phyloP scores from a whole-genome alignment of 2,888 invertebrate genomes.

The Formica aserva region DNA sequence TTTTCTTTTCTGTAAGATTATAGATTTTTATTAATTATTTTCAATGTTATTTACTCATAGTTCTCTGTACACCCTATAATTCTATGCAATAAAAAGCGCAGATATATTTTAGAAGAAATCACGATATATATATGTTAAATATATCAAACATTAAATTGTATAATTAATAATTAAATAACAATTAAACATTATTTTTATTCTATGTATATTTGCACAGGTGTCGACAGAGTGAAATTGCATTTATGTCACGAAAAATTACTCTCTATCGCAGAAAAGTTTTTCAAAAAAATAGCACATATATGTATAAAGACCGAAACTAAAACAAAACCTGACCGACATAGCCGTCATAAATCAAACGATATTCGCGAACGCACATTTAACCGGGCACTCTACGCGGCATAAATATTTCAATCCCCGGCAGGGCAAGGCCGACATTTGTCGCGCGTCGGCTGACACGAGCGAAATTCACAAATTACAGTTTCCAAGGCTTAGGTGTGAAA shows the following conservation, averaged over 20 bases:
- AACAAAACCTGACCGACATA: slow-evolving; percentile 49
- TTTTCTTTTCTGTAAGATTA: neutral
- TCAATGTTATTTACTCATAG: neutral
- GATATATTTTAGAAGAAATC: neutral
- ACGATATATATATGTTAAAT: neutral
- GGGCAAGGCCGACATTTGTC: slow-evolving; percentile 51
- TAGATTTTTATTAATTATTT: neutral
- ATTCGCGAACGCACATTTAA: slow-evolving; percentile 46
- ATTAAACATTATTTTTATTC: neutral
- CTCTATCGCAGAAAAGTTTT: neutral
- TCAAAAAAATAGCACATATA: neutral
- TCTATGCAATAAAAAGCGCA: neutral
- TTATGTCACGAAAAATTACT: neutral
- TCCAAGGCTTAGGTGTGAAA: slow-evolving; percentile 35
- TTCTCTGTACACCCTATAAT: neutral
- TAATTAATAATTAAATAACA: neutral
- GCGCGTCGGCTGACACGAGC: slow-evolving; percentile 53
- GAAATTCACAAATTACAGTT: slow-evolving; percentile 63
- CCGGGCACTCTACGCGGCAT: slow-evolving; percentile 43
- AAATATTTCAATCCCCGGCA: slow-evolving; percentile 60
- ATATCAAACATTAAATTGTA: neutral
- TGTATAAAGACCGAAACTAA: slow-evolving; percentile 2
- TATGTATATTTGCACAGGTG: neutral
- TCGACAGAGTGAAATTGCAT: neutral
- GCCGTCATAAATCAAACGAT: slow-evolving; percentile 61